These are phyloP conservation scores for Nesometra sesokonis DNA, from an alignment of 35 echinoderm and acorn worm genomes.

Conservation along the genomic window DNA sequence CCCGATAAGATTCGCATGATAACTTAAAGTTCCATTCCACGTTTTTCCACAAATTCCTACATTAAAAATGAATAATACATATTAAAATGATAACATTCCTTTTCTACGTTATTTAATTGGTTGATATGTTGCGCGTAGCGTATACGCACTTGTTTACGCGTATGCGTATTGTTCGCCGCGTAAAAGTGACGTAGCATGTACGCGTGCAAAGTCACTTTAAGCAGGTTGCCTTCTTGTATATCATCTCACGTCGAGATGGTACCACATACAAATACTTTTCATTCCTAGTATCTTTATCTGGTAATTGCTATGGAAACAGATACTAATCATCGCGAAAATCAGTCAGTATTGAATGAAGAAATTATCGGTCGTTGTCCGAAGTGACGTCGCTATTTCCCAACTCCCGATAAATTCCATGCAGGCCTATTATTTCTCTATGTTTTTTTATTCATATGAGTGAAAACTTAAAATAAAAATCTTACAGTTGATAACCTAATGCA, in stretches of 20 bases:
- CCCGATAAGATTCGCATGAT: background rate
- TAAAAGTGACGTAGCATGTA: background rate
- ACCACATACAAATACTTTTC: background rate
- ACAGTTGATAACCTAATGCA: too few species aligned
- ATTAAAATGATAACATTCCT: too few species aligned
- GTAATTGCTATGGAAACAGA: background rate
- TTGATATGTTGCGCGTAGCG: too few species aligned
- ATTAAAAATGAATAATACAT: too few species aligned
- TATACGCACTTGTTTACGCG: background rate
- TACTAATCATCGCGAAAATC: background rate
- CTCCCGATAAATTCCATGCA: too few species aligned
- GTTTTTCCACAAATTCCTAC: too few species aligned
- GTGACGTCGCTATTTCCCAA: background rate
- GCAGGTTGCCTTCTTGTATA: background rate
- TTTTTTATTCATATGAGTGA: too few species aligned
- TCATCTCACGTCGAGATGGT: background rate
- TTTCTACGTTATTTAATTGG: too few species aligned
- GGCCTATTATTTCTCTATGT: too few species aligned
- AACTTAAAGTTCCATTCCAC: background rate
- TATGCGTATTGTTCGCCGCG: background rate
- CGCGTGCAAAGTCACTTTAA: background rate
- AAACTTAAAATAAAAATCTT: too few species aligned
- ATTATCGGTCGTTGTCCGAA: background rate
- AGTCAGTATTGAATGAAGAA: background rate
- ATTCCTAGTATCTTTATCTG: background rate